A percentile compares a stretch with the other conserved stretches of the same genome.
Conservation (phyloP, 1,140 invertebrate genomes). For the Gryllus bimaculatus region DNA sequence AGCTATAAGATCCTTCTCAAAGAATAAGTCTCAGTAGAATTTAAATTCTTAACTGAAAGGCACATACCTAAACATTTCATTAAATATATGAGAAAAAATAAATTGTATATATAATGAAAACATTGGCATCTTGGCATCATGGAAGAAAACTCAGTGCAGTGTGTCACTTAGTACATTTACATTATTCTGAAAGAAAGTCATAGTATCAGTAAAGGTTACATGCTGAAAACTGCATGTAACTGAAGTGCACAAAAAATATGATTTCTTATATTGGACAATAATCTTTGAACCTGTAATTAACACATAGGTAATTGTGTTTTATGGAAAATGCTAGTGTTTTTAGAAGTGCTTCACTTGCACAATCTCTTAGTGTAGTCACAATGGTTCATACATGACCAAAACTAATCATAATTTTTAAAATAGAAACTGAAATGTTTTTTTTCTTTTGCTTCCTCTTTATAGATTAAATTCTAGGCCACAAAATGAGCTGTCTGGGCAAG, state of each 20-base stretch:
- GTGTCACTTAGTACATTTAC: background rate
- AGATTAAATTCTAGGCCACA: no score
- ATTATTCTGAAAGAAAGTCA: background rate
- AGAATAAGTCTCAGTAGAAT: background rate
- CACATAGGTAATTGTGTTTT: no score
- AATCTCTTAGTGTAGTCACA: no score
- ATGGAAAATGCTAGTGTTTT: no score
- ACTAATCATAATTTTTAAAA: no score
- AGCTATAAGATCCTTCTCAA: background rate
- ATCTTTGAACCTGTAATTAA: no score
- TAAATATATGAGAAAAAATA: background rate
- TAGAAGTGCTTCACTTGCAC: no score
- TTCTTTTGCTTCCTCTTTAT: no score
- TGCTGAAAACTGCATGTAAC: background rate
- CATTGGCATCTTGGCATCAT: background rate
- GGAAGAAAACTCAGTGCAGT: background rate
- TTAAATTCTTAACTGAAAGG: background rate
- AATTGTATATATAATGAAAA: background rate
- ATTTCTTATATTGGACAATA: background rate
- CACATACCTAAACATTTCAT: background rate
- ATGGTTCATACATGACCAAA: no score
- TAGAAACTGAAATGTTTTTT: no score
- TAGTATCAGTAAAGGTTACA: background rate
- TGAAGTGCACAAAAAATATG: background rate
- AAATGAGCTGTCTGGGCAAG: no score